Percentiles rank a stretch among this genome's conserved stretches.
phyloP scores from a whole-genome alignment of 2,797 vertebrate genomes.

The Coendou prehensilis region DNA sequence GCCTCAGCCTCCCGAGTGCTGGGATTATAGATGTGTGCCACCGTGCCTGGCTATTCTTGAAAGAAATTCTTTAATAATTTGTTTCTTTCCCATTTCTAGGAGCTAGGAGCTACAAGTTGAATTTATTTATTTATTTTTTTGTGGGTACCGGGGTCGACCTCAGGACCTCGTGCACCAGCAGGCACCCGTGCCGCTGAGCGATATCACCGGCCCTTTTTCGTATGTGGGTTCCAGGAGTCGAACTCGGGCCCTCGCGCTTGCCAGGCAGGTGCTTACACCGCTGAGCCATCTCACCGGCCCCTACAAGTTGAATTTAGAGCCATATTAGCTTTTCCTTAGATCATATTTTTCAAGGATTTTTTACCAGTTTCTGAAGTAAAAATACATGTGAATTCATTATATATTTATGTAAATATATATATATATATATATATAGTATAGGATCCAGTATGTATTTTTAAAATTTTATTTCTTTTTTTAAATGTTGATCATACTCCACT shows the following conservation, averaged over 20 bases:
- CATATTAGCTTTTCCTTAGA: neutral
- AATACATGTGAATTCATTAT: conserved; percentile 15
- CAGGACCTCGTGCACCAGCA: no score
- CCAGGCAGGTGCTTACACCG: no score
- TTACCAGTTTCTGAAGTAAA: neutral
- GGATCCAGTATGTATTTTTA: neutral
- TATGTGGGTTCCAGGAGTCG: no score
- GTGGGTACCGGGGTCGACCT: no score
- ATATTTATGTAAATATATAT: neutral
- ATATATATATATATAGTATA: neutral
- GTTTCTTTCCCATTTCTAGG: neutral
- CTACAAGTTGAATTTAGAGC: conserved; percentile 45
- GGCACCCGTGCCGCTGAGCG: no score
- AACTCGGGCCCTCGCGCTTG: no score
- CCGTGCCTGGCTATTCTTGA: neutral
- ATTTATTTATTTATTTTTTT: no score
- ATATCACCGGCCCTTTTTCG: no score
- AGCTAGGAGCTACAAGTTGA: neutral
- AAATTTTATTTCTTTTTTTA: neutral
- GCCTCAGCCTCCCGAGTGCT: neutral
- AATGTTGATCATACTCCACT: neutral
- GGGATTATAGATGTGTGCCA: neutral
- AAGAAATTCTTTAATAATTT: conserved; percentile 43
- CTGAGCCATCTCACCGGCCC: no score
- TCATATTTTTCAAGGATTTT: conserved; percentile 45